Percentiles rank a stretch among this genome's conserved stretches.
Conservation (phyloP, 2,888 invertebrate genomes). For the Frankliniella fusca region DNA sequence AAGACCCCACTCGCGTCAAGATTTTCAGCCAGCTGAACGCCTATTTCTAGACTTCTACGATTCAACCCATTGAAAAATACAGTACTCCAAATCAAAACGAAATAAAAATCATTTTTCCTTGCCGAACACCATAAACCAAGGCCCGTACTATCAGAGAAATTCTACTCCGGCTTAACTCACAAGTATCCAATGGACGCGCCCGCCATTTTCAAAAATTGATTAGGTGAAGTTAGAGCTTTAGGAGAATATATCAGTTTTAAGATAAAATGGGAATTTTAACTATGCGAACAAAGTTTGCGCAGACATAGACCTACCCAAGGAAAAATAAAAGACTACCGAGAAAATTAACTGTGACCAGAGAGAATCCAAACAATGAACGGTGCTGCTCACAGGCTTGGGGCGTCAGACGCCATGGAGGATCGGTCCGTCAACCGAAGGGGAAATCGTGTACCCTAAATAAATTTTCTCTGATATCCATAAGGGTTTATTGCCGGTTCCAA, state of each 20-base stretch:
- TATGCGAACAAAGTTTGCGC: background rate
- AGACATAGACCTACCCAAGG: too few species aligned
- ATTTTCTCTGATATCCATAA: too few species aligned
- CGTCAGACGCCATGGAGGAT: conserved; percentile 11
- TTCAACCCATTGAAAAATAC: background rate
- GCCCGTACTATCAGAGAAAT: background rate
- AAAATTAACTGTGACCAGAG: too few species aligned
- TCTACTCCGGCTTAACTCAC: background rate
- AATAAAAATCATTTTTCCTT: background rate
- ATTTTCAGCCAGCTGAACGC: too few species aligned
- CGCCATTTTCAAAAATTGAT: conserved; percentile 26
- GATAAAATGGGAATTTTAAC: background rate
- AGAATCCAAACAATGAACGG: background rate
- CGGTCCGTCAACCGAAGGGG: background rate
- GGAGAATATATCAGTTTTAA: background rate
- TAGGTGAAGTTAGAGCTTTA: background rate
- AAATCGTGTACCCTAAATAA: too few species aligned
- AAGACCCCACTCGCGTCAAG: too few species aligned
- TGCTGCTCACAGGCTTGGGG: background rate
- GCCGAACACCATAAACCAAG: background rate
- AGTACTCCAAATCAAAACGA: background rate
- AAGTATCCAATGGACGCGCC: background rate
- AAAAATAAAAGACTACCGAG: too few species aligned
- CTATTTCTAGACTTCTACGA: background rate
- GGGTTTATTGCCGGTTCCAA: too few species aligned